phyloP scores from a whole-genome alignment of 2,113 vertebrate genomes.

The Nesoenas mayeri region DNA sequence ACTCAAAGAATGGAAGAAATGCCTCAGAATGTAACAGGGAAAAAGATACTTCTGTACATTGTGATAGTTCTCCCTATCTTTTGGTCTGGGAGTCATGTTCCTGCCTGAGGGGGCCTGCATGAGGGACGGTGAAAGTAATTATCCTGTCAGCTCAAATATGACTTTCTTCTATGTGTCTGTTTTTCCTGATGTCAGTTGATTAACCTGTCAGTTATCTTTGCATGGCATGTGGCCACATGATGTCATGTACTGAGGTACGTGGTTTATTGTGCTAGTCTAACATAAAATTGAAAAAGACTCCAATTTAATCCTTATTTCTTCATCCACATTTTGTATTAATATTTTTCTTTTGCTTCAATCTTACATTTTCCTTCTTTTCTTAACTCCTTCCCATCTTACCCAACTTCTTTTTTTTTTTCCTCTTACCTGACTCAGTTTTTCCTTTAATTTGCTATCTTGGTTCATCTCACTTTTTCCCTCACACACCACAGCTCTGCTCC shows the following conservation, averaged over 20 bases:
- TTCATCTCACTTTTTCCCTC: background rate
- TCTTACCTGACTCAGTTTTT: background rate
- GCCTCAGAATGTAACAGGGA: background rate
- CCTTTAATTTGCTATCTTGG: background rate
- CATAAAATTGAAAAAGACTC: background rate
- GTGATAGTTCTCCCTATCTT: conserved; percentile 10
- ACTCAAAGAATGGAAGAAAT: conserved; percentile 44
- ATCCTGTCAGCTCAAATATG: conserved; percentile 23
- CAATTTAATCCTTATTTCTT: background rate
- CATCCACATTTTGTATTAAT: background rate
- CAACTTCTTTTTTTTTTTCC: background rate
- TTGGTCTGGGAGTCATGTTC: conserved; percentile 8
- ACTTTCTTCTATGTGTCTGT: background rate
- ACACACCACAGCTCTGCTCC: background rate
- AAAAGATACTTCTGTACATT: conserved; percentile 15
- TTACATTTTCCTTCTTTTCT: background rate
- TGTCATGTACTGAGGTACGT: background rate
- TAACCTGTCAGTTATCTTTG: conserved; percentile 12
- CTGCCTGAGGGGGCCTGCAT: conserved; percentile 12
- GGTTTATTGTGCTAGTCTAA: background rate
- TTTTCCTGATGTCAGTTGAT: conserved; percentile 29
- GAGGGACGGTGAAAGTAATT: conserved; percentile 40
- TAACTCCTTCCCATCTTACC: background rate
- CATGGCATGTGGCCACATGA: conserved; percentile 26
- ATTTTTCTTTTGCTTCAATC: background rate